Base-by-base conservation (phyloP, 2,113 vertebrate genomes). In the Lophotis ruficrista region DNA sequence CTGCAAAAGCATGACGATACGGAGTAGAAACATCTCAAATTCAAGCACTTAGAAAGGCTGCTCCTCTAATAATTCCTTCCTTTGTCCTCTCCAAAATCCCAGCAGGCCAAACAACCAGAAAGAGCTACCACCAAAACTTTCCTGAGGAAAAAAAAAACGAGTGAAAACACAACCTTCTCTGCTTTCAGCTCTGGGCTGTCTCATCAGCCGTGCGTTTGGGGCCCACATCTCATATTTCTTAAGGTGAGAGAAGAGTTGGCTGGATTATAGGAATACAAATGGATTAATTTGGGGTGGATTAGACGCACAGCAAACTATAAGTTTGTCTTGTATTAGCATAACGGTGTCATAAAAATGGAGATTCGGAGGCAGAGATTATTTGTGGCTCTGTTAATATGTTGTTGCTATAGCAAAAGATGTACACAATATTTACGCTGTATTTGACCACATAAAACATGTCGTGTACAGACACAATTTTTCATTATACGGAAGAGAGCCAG, bases 371-470 rank as follows among this genome's bases (percentile, higher is more conserved):
- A 92, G 95, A 96, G 97, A 96, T 98, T 97, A 97, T 98, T 97
- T 97, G 98, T 95, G 97, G 96, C 91, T 94, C 96, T 90, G 94
- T 92, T 98, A 98, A 97, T 96, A 95, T 86, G 95, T 95, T 98
- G 97, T 97, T 97, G 97, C 97, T 97, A 90, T 96, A 94, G 97
- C 93, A 93, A 96, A 97, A 97, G 96, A 98, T 93, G 96, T 95
- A 97, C 96, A 97, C 96, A 98, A 98, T 98, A 98, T 98, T 98
- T 98, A 98, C 94, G 83, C 96, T 94, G 88, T 96, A 97, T 98
- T 98, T 98, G 98, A 98, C 97, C 98, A 97, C 97, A 98, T 98
- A 98, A 98, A 98, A 97, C 96, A 98, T 95, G 95, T 97, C 66
- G 2, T 93, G 92, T 91, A 98, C 95, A 97, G 97, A 98, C 92